These are phyloP conservation scores for Oryzias curvinotus DNA, from an alignment of 2,113 vertebrate species.

Conservation along the genomic window DNA sequence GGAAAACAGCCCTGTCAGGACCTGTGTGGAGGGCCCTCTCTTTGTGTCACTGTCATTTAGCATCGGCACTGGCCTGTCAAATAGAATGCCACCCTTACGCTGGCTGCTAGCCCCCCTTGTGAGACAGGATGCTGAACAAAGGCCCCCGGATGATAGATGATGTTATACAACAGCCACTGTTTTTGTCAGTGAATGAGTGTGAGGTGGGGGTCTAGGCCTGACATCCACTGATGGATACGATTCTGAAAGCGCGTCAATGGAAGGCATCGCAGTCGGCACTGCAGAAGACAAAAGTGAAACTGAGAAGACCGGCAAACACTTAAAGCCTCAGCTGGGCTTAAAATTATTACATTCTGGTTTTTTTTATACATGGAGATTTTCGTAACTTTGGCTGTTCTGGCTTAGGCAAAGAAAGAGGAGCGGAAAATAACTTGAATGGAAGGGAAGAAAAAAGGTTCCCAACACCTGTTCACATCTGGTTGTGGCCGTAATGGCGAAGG, in stretches of 20 bases:
- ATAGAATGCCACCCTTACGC: conserved; percentile 63
- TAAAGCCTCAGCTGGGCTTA: neutral
- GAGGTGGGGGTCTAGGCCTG: conserved; percentile 21
- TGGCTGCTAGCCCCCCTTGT: conserved; percentile 52
- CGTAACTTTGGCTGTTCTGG: no score
- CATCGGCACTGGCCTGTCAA: conserved; percentile 70
- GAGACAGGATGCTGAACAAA: conserved; percentile 68
- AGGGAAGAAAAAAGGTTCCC: neutral
- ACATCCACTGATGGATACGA: conserved; percentile 66
- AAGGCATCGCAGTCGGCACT: conserved; percentile 26
- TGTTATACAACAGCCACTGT: conserved; percentile 59
- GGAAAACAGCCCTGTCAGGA: conserved; percentile 68
- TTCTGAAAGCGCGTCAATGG: conserved; percentile 48
- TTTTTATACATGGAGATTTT: conserved; percentile 11
- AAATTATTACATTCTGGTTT: conserved; percentile 31
- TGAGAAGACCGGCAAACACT: neutral
- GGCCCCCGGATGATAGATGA: conserved; percentile 71
- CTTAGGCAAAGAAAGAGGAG: neutral
- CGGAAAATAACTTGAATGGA: conserved; percentile 12
- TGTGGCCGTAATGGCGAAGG: neutral
- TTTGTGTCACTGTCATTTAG: conserved; percentile 77
- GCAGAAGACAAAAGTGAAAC: neutral
- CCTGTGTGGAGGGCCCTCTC: conserved; percentile 59
- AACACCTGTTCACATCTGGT: conserved; percentile 7
- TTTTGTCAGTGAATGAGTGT: conserved; percentile 45